Evolutionary conservation across 2,113 vertebrate species (phyloP).

Genomic region (Circaetus gallicus): DNA sequence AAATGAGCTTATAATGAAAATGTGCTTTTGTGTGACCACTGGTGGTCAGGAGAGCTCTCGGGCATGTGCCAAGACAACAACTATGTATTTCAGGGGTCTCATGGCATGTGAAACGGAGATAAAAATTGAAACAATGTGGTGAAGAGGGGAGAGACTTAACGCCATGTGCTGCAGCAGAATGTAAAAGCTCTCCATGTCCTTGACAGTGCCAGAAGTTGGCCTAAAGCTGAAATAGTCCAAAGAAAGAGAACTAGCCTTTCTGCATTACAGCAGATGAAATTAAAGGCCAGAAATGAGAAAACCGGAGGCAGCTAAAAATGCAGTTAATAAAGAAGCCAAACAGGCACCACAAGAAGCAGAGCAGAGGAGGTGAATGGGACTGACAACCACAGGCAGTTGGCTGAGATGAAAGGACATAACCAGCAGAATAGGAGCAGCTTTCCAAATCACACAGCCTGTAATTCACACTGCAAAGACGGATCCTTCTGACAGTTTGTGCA

Average conservation of each 20-base stretch:
- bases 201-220: not conserved
- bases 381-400: not conserved
- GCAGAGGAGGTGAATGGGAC: not conserved
- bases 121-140: not conserved
- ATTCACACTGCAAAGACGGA: not conserved
- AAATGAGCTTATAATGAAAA: not conserved
- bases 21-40: not conserved
- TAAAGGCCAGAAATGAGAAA: not conserved
- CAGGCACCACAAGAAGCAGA: not conserved
- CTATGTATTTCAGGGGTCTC: not conserved
- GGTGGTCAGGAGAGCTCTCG: not conserved
- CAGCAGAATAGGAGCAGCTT: not conserved
- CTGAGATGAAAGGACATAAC: not conserved
- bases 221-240: not conserved
- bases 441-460: not conserved
- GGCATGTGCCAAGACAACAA: not conserved
- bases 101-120: fast-evolving
- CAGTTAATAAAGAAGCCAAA: not conserved
- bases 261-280: not conserved
- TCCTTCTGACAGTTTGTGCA: not conserved
- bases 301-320: not conserved
- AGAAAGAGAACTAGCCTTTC: not conserved
- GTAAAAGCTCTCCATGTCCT: not conserved
- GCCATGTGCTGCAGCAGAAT: not conserved
- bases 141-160: not conserved